Percentiles rank a stretch among this genome's conserved stretches.
Conservation (phyloP, 2,888 invertebrate genomes). For the Ornithoptera alexandrae region DNA sequence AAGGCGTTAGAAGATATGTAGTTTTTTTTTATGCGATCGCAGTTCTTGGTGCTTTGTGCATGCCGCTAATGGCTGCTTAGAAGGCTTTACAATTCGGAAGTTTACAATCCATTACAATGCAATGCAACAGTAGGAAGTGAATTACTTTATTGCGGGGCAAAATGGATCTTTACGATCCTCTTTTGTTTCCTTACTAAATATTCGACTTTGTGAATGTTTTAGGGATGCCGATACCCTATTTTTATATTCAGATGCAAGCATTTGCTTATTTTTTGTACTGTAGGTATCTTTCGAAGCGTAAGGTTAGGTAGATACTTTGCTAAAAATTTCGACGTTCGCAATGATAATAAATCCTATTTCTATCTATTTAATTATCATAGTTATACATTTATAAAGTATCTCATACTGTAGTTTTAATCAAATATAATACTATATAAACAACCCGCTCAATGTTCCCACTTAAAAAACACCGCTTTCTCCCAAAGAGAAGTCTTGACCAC, state of each 20-base stretch:
- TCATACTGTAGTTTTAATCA: not conserved
- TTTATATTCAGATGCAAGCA: constrained; percentile 28
- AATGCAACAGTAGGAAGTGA: constrained; percentile 67
- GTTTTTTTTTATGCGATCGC: not conserved
- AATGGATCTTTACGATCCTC: constrained; percentile 63
- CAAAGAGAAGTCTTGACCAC: no score
- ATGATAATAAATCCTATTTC: not conserved
- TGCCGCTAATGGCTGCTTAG: constrained; percentile 67
- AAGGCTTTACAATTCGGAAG: constrained; percentile 67
- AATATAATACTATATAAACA: not conserved
- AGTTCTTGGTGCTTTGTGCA: constrained; percentile 38
- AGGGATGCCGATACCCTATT: constrained; percentile 55
- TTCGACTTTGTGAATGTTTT: constrained; percentile 49
- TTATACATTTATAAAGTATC: not conserved
- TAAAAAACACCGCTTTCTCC: no score
- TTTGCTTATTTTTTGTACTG: constrained; percentile 12
- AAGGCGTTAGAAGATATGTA: constrained; percentile 8
- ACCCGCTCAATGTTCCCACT: no score
- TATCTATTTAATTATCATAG: not conserved
- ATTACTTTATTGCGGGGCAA: constrained; percentile 69
- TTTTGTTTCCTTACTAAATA: constrained; percentile 48
- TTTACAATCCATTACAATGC: constrained; percentile 69
- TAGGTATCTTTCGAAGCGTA: constrained; percentile 3
- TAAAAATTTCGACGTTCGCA: not conserved
- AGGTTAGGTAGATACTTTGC: constrained; percentile 5